Evolutionary conservation across 64 coral and sea anemone genomes (phyloP), one percentile per base, ranked within the genome.

Genomic region (Pocillopora damicornis): DNA sequence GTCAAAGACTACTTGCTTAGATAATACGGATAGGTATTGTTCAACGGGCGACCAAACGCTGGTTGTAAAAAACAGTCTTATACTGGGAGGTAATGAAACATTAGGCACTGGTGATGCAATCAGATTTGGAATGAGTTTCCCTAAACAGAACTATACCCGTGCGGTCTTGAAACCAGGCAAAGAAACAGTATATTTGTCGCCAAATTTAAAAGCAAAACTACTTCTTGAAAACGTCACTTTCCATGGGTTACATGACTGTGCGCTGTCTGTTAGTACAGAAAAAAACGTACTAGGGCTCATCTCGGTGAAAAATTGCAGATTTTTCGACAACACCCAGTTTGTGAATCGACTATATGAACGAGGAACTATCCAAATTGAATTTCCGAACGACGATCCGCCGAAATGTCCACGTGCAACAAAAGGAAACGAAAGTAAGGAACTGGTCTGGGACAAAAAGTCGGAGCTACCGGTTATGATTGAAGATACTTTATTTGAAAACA

Each of bases 391-490:
- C 13, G 75, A 77, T 22, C 75, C 16, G 36, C 75, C 75, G 1
- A 45, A 77, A 77, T 77, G 75, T 77, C 42, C 61, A 63, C 61
- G 61, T 2, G 11, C 12, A 63, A 13, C 13, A 13, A 17, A 63
- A 63, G 61, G 61, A 13, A 17, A 63, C 13, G 16, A 63, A 63
- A 81, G 25, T 20, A 61, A 15, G 3, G 63, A 2, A 63, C 34
- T 64, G 14, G 8, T 66, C 4, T 67, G 61, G 80, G 38, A 38
- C 35, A 67, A 82, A 1, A 37, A 14, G 17, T 2, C 34, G 65
- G 61, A 82, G 34, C 35, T 82, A 0, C 80, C 80, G 30, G 80
- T 82, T 6, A 42, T 61, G 12, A 66, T 82, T 67, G 61, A 82
- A 67, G 60, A 67, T 35, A 36, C 60, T 62, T 38, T 17, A 37